Conservation (phyloP, 2,113 vertebrate genomes). For the Acinonyx jubatus region DNA sequence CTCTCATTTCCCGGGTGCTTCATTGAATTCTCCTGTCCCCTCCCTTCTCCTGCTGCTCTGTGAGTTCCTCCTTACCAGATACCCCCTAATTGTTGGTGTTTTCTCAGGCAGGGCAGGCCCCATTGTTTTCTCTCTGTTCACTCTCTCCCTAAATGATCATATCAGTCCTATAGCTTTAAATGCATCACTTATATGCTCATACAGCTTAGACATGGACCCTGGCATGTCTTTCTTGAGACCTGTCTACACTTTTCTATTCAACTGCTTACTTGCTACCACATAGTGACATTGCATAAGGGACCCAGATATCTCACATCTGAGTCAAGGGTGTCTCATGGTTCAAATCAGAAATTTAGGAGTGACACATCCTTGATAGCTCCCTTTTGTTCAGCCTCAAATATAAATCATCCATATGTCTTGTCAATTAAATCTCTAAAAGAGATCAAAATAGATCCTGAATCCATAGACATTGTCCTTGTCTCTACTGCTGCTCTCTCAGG, state of each 20-base stretch:
- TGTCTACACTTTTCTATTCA: neutral
- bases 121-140: rapidly evolving
- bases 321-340: neutral
- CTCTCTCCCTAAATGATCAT: neutral
- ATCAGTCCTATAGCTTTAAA: neutral
- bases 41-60: neutral
- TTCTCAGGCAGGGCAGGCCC: neutral
- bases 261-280: neutral
- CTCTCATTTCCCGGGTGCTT: neutral
- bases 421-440: neutral
- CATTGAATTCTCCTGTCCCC: neutral
- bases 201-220: too few species aligned
- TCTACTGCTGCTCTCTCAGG: rapidly evolving
- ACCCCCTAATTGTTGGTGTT: neutral
- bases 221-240: neutral
- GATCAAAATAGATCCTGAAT: neutral
- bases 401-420: neutral
- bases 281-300: neutral
- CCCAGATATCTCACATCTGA: neutral
- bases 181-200: neutral
- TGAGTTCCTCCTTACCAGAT: neutral
- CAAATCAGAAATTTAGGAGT: neutral
- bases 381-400: neutral
- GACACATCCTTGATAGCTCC: neutral
- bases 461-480: too few species aligned